Evolutionary conservation across 2,113 vertebrate genomes (phyloP), one percentile per base, ranked within the genome.

Genomic region (Pseudolaguvia tuberculata): DNA sequence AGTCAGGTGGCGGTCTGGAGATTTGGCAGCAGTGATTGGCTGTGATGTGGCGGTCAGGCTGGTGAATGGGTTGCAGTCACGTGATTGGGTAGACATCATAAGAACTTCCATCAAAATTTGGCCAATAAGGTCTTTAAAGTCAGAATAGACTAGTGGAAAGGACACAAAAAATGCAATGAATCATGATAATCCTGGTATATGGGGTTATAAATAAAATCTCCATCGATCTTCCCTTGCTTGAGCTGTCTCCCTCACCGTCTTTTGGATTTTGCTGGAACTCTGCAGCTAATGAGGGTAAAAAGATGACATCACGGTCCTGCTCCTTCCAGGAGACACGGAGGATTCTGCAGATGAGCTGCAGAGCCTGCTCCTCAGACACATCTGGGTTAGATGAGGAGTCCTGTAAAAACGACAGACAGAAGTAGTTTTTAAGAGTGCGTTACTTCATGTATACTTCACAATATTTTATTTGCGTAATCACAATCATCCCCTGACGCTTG

Each of bases 91-190:
- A 61, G 95, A 98, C 94, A 98, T 96, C 94, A 98, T 95, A 83
- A 99, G 91, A 78, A 98, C 97, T 91, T 99, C 97, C 96, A 99
- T 97, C 85, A 99, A 87, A 83, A 99, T 97, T 92, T 99, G 97
- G 76, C 97, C 93, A 0, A 99, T 98, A 84, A 99, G 89, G 90
- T 99, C 97, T 89, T 98, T 98, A 82, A 96, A 98, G 88, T 97
- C 95, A 75, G 95, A 95, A 86, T 92, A 98, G 75, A 97, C 96
- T 99, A 84, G 73, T 11, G 81, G 77, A 29, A 79, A 74, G 51
- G 25, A 29, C 61, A 47, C 8, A 21, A 23, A 48, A 7, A 14
- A 6, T 15, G 12, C 25, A 27, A 14, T 47, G 8, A 62, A 65
- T 48, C 23, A 23, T 25, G 21, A 66, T 47, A 25, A 47, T 47